Evolutionary conservation across 2,113 vertebrate genomes (phyloP).

Genomic region (Puntigrus tetrazona): DNA sequence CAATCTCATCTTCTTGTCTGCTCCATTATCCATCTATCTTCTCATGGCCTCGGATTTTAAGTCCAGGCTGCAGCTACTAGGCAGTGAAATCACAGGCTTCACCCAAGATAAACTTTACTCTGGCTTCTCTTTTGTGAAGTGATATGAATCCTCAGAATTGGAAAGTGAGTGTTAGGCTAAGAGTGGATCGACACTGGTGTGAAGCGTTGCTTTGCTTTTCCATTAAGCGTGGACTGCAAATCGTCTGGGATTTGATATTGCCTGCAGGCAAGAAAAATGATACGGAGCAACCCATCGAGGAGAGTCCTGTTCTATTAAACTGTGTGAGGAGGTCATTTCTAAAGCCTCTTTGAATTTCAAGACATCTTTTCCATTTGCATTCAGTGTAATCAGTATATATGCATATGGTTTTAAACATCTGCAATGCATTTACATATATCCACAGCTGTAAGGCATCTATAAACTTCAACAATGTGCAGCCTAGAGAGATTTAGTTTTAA

Average conservation of each 20-base stretch:
- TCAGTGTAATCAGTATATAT: background rate
- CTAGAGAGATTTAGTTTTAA: background rate
- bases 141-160: slow-evolving; percentile 10
- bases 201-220: slow-evolving; percentile 15
- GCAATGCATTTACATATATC: slow-evolving; percentile 19
- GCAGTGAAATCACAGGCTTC: slow-evolving; percentile 1
- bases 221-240: background rate
- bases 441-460: slow-evolving; percentile 12
- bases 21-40: slow-evolving; percentile 15
- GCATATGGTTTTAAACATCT: slow-evolving; percentile 34
- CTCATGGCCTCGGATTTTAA: slow-evolving; percentile 18
- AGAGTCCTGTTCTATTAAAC: slow-evolving; percentile 19
- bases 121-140: slow-evolving; percentile 16
- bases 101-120: slow-evolving; percentile 51
- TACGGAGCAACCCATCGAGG: slow-evolving; percentile 10
- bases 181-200: slow-evolving; percentile 7
- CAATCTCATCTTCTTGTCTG: slow-evolving; percentile 1
- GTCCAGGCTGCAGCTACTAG: slow-evolving; percentile 27
- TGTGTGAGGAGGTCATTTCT: background rate
- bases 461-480: background rate
- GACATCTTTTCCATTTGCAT: background rate
- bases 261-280: slow-evolving; percentile 32
- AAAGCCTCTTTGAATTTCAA: slow-evolving; percentile 22
- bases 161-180: slow-evolving; percentile 13
- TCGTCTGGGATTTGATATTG: slow-evolving; percentile 9